These are phyloP conservation scores for Eriosoma lanigerum DNA, from an alignment of 1,140 invertebrate genomes.

Conservation along the genomic window DNA sequence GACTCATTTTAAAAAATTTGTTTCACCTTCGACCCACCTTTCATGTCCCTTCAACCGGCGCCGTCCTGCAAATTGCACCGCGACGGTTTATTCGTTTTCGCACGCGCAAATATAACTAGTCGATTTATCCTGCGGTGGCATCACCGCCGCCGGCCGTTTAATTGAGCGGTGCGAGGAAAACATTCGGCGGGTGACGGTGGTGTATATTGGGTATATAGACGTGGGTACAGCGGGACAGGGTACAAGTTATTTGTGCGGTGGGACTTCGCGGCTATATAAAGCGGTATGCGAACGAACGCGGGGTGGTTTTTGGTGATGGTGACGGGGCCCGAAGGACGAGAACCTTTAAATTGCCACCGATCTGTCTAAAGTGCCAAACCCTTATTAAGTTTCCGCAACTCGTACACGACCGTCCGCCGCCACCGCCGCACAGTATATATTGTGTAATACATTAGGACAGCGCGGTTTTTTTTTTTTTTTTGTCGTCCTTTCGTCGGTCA, in stretches of 20 bases:
- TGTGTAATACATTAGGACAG: conserved; percentile 35
- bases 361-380: conserved; percentile 51
- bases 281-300: too few relatives aligned
- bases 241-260: too few relatives aligned
- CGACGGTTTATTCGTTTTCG: not conserved
- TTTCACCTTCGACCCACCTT: too few relatives aligned
- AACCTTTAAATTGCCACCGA: conserved; percentile 51
- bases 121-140: conserved; percentile 3
- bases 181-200: not conserved
- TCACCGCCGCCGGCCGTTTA: conserved; percentile 1
- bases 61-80: not conserved
- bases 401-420: not conserved
- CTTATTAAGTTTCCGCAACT: conserved; percentile 49
- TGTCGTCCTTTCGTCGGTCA: not conserved
- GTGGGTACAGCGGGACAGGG: too few relatives aligned
- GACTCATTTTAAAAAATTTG: too few relatives aligned
- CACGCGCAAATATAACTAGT: not conserved
- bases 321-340: not conserved
- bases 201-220: not conserved
- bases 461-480: not conserved
- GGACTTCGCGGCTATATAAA: too few relatives aligned
- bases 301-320: not conserved
- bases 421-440: not conserved
- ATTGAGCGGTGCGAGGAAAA: conserved; percentile 24
- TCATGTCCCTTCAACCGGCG: too few relatives aligned